Conservation (phyloP, 2,797 vertebrate species). For the Myripristis murdjan region DNA sequence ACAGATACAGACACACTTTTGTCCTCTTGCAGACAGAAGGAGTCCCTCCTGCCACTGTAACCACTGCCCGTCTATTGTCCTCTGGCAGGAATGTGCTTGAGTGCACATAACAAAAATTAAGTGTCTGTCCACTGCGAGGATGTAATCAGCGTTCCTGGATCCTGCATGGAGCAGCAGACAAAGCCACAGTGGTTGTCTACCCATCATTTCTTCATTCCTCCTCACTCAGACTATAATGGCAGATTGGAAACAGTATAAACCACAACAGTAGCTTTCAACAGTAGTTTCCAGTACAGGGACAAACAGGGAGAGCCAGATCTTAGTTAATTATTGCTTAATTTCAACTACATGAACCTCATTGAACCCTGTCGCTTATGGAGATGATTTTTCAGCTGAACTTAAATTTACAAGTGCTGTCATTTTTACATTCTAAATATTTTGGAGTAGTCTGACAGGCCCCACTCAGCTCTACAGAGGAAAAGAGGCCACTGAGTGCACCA, state of each 20-base stretch:
- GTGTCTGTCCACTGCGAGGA: slow-evolving; percentile 60
- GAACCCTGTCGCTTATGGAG: slow-evolving; percentile 22
- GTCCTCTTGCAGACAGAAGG: slow-evolving; percentile 46
- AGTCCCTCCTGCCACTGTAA: slow-evolving; percentile 65
- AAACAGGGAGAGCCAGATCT: slow-evolving; percentile 23
- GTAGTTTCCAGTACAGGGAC: slow-evolving; percentile 34
- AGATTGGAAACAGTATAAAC: slow-evolving; percentile 65
- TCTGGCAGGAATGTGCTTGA: slow-evolving; percentile 67
- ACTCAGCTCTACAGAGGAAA: neutral
- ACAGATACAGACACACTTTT: slow-evolving; percentile 18
- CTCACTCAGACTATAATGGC: slow-evolving; percentile 55
- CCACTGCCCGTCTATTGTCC: slow-evolving; percentile 68
- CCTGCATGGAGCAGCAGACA: slow-evolving; percentile 53
- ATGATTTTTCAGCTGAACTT: slow-evolving; percentile 17
- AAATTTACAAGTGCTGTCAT: slow-evolving; percentile 17
- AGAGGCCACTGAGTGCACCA: slow-evolving; percentile 15
- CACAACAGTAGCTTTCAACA: slow-evolving; percentile 49
- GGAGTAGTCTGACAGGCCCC: slow-evolving; percentile 54
- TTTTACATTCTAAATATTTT: slow-evolving; percentile 40
- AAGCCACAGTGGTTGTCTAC: slow-evolving; percentile 61
- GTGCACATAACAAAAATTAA: slow-evolving; percentile 60
- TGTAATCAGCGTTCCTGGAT: slow-evolving; percentile 64
- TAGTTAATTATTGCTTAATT: slow-evolving; percentile 36
- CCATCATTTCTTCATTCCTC: slow-evolving; percentile 59
- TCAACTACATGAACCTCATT: slow-evolving; percentile 4